Evolutionary conservation across 2,888 invertebrate species (phyloP).

Genomic region (Drosophila ochracea): DNA sequence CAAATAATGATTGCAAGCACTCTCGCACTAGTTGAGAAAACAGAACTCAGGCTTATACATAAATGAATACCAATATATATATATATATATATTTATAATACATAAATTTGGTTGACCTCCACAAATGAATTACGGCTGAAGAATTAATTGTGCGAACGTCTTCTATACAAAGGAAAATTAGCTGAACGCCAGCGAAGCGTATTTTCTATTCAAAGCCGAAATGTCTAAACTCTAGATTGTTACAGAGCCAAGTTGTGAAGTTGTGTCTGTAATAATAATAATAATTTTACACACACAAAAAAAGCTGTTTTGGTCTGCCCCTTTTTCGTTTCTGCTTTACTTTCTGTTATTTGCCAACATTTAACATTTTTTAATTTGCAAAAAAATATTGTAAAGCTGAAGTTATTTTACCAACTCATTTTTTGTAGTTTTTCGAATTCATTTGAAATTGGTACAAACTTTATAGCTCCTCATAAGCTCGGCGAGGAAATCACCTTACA

Average conservation of each 20-base stretch:
- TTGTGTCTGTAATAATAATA: neutral
- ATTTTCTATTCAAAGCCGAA: slow-evolving; percentile 1
- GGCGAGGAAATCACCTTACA: neutral
- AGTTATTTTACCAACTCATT: neutral
- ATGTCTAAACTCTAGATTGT: neutral
- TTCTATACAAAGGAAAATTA: neutral
- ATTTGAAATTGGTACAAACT: neutral
- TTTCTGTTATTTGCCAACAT: slow-evolving; percentile 4
- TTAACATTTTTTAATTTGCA: neutral
- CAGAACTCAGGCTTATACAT: neutral
- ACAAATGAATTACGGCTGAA: slow-evolving; percentile 4
- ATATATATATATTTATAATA: neutral
- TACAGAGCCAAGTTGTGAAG: neutral
- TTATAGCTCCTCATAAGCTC: neutral
- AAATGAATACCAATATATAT: neutral
- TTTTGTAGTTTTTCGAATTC: neutral
- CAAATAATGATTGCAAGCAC: neutral
- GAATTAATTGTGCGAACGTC: slow-evolving; percentile 17
- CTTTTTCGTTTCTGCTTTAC: neutral
- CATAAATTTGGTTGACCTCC: slow-evolving; percentile 5
- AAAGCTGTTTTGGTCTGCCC: neutral
- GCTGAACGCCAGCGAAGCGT: neutral
- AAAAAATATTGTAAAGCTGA: neutral
- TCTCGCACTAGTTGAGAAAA: slow-evolving; percentile 7
- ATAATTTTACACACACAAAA: neutral